A percentile compares a stretch with the other conserved stretches of the same genome.
Evolutionary conservation across 2,113 vertebrate species (phyloP).

Genomic region (Lasiurus borealis): DNA sequence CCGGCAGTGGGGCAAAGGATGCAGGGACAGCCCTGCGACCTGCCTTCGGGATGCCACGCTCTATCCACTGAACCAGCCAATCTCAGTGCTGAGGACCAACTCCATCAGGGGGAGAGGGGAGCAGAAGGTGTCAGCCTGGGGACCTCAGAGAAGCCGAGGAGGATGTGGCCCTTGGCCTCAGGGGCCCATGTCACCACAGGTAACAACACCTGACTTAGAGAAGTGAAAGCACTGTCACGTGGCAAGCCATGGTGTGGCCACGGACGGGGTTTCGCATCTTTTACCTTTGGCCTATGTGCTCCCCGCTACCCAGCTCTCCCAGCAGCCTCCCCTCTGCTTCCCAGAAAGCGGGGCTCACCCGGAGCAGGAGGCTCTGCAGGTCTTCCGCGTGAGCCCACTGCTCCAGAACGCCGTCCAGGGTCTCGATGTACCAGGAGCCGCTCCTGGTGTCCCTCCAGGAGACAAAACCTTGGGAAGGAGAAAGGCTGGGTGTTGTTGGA

Average conservation of each 20-base stretch:
- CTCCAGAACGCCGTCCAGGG: slow-evolving; percentile 89
- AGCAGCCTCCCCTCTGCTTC: background rate
- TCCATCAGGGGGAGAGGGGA: background rate
- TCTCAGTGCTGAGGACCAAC: background rate
- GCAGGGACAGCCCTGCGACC: background rate
- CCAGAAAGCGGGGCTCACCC: slow-evolving; percentile 84
- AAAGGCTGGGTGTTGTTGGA: fast-evolving
- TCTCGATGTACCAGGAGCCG: slow-evolving; percentile 96
- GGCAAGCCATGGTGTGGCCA: background rate
- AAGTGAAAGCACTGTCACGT: background rate
- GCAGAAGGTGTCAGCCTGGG: background rate
- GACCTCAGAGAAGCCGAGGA: background rate
- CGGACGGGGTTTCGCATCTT: no score
- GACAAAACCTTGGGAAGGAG: slow-evolving; percentile 90
- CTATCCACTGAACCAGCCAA: background rate
- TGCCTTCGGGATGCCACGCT: background rate
- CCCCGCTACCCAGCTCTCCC: no score
- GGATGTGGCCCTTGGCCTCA: background rate
- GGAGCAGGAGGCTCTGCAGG: slow-evolving; percentile 90
- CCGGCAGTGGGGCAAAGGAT: fast-evolving
- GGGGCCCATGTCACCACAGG: background rate
- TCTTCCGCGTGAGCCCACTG: slow-evolving; percentile 86
- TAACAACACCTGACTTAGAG: background rate
- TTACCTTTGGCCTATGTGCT: background rate
- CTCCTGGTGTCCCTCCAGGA: slow-evolving; percentile 91